Conservation (phyloP, 2,797 vertebrate species). For the Hydrocynus forskahlii region DNA sequence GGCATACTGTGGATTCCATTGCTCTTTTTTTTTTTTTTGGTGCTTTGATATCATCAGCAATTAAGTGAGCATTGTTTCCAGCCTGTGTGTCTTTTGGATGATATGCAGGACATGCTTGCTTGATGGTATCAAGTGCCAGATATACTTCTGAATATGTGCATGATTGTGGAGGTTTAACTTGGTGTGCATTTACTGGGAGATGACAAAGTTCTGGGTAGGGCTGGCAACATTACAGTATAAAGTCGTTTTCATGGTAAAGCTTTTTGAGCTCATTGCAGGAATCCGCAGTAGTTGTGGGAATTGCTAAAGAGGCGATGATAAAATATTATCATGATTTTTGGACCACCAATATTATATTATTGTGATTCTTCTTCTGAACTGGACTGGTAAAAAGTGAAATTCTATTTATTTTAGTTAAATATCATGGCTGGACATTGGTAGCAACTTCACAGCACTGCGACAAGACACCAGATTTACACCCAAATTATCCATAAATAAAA, state of each 20-base stretch:
- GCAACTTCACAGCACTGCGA: no score
- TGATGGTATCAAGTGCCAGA: background rate
- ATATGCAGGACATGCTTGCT: background rate
- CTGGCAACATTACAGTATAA: background rate
- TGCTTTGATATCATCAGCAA: background rate
- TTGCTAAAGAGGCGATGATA: no score
- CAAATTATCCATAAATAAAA: no score
- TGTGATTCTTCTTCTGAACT: no score
- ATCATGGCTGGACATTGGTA: no score
- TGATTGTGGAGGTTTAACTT: background rate
- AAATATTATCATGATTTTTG: no score
- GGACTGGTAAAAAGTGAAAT: no score
- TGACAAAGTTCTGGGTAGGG: no score
- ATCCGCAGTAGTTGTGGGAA: background rate
- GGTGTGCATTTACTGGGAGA: background rate
- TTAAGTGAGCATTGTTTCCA: conserved; percentile 1
- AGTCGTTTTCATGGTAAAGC: background rate
- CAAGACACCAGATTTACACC: no score
- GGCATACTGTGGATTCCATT: background rate
- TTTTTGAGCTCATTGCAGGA: background rate
- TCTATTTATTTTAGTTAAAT: no score
- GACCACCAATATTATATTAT: no score
- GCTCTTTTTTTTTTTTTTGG: background rate
- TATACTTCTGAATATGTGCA: background rate
- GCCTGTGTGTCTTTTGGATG: background rate